Percentiles rank a stretch among this genome's conserved stretches.
Evolutionary conservation across 2,113 vertebrate genomes (phyloP).

Genomic region (Zosterops borbonicus): DNA sequence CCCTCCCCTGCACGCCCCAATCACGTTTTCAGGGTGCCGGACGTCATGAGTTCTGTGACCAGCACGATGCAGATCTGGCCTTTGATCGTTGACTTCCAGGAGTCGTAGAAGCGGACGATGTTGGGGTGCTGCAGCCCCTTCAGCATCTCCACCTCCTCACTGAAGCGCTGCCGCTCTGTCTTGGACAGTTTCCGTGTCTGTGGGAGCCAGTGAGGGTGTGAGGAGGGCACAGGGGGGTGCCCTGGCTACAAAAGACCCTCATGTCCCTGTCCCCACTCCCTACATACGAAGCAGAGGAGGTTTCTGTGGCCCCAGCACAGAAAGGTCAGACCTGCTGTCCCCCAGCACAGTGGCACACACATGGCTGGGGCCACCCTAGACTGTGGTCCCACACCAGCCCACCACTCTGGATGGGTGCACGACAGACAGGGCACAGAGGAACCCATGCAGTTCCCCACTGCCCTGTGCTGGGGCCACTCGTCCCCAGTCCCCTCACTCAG

Average conservation of each 20-base stretch:
- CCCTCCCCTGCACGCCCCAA: not conserved
- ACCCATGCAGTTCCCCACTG: not conserved
- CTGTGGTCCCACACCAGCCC: not conserved
- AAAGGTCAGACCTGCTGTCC: not conserved
- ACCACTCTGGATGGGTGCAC: not conserved
- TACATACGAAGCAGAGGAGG: fast-evolving
- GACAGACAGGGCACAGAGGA: fast-evolving
- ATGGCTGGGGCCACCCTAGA: fast-evolving
- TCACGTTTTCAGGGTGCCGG: constrained; percentile 94
- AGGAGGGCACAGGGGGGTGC: fast-evolving
- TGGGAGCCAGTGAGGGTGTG: not conserved
- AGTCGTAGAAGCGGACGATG: constrained; percentile 95
- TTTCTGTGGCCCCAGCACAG: not conserved
- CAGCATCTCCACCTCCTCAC: constrained; percentile 93
- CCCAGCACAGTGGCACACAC: not conserved
- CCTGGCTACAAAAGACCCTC: not conserved
- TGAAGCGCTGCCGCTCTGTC: constrained; percentile 87
- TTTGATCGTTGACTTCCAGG: constrained; percentile 87
- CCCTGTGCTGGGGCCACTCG: fast-evolving
- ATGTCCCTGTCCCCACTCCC: fast-evolving
- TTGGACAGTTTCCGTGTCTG: constrained; percentile 87
- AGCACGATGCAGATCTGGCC: constrained; percentile 90
- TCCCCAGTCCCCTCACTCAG: not conserved
- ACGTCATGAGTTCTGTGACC: constrained; percentile 96
- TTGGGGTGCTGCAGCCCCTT: constrained; percentile 95